Conservation (phyloP, 2,113 vertebrate genomes). For the Oophaga pumilio region DNA sequence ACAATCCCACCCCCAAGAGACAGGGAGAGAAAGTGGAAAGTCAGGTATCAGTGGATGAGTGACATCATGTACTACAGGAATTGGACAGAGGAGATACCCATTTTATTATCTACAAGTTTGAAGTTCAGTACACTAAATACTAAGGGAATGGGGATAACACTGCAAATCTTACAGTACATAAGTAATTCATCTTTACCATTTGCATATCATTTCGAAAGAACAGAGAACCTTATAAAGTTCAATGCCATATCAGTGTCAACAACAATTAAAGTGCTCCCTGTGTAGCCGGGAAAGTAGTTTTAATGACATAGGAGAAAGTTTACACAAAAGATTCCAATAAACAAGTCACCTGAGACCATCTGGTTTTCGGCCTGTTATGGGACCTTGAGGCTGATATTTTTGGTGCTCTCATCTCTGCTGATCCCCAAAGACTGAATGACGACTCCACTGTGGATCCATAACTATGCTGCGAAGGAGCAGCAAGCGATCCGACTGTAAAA, state of each 20-base stretch:
- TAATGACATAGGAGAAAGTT: conserved; percentile 4
- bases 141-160: no score
- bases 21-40: no score
- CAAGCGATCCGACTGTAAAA: conserved; percentile 65
- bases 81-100: no score
- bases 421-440: conserved; percentile 80
- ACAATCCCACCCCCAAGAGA: no score
- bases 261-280: background rate
- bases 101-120: no score
- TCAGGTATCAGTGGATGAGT: no score
- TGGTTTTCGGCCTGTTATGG: conserved; percentile 73
- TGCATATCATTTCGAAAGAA: no score
- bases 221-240: background rate
- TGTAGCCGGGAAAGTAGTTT: background rate
- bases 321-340: background rate
- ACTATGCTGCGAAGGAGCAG: conserved; percentile 66
- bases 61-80: no score
- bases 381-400: conserved; percentile 69
- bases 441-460: conserved; percentile 74
- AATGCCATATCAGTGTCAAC: background rate
- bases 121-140: no score
- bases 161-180: no score
- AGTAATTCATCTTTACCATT: no score
- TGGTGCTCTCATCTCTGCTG: conserved; percentile 65
- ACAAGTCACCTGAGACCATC: conserved; percentile 79